Base-by-base conservation (phyloP, 2,113 vertebrate species). In the Albula goreensis region DNA sequence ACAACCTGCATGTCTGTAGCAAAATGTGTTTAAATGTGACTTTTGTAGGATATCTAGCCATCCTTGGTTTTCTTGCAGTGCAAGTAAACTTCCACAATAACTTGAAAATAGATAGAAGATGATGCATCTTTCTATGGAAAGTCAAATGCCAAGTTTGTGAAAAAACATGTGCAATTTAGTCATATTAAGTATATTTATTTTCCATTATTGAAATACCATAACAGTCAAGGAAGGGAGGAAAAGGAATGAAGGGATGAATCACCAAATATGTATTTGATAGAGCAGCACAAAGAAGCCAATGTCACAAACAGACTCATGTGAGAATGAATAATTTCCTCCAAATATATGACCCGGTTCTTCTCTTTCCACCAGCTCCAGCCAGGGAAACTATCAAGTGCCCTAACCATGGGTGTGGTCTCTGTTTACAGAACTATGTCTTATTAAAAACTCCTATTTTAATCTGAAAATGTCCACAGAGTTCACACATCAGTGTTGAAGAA, bases 241-340 rank as follows among this genome's bases (percentile, higher is more conserved):
- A 60, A 49, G 57, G 83, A 81, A 57, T 31, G 41, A 48, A 85
- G 49, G 83, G 56, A 50, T 56, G 79, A 86, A 41, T 83, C 17
- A n/a, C 15, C 60, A 66, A 66, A 66, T 19, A 66, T 31, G 74
- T 81, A 52, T 53, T 81, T 52, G 9, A 52, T 50, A 81, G 50
- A 81, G 50, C 80, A 50, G 50, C 51, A 81, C 80, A 81, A 52
- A 53, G 50, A 52, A 50, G 80, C 80, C 80, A 53, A 81, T 81
- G 80, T 81, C 50, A 17, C 9, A 81, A 31, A 31, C 25, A 52
- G 63, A 31, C 70, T n/a, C 88, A 89, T 84, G 87, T 84, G 86
- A 86, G 85, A 87, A 85, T 53, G 82, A 88, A 88, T 83, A 82
- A 79, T 87, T 80, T 84, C 86, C 57, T 91, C 84, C 88, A 86